Evolutionary conservation across 2,888 invertebrate species (phyloP).

Genomic region (Sturmia bella): DNA sequence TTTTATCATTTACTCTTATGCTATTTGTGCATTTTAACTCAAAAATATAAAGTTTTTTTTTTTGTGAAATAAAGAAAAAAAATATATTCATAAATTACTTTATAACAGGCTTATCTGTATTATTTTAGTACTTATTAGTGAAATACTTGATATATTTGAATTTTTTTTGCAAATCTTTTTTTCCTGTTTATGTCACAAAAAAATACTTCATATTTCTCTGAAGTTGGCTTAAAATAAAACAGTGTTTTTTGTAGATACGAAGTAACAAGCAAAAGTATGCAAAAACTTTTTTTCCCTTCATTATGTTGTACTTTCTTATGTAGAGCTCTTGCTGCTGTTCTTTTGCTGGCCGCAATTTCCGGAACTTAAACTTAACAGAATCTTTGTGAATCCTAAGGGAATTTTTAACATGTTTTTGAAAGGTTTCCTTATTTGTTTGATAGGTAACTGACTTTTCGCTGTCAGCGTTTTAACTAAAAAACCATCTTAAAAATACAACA

Average conservation of each 20-base stretch:
- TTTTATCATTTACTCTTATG: background rate
- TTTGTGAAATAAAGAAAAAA: background rate
- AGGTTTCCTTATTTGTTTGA: constrained; percentile 53
- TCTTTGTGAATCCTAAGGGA: constrained; percentile 54
- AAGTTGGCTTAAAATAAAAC: background rate
- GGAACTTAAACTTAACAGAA: constrained; percentile 60
- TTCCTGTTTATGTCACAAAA: constrained; percentile 18
- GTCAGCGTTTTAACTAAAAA: constrained; percentile 4
- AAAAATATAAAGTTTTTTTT: background rate
- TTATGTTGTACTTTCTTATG: background rate
- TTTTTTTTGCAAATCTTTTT: background rate
- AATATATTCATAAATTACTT: background rate
- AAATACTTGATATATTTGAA: too few relatives aligned
- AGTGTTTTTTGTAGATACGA: background rate
- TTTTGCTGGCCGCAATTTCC: constrained; percentile 68
- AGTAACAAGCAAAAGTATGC: background rate
- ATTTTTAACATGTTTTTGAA: constrained; percentile 64
- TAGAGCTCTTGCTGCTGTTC: background rate
- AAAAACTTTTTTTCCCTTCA: background rate
- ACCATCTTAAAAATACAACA: constrained; percentile 16
- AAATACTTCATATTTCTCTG: constrained; percentile 29
- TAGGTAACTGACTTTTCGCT: constrained; percentile 52
- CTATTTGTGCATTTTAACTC: background rate
- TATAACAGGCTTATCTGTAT: too few relatives aligned
- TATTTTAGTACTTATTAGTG: too few relatives aligned